Conservation (phyloP, 2,888 invertebrate genomes). For the Xylota sylvarum region DNA sequence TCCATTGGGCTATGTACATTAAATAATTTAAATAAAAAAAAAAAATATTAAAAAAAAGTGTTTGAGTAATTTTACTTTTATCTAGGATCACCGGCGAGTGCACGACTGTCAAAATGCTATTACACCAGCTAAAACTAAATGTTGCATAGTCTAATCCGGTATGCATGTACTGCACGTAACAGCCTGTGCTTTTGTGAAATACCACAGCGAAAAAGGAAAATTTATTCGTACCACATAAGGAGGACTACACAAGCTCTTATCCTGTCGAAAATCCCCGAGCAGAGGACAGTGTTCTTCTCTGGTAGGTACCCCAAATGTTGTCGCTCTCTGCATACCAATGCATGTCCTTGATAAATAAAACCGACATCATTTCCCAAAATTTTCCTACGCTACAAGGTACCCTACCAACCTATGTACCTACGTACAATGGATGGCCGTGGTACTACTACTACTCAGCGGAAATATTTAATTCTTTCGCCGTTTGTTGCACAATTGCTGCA, state of each 20-base stretch:
- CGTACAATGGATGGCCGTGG: neutral
- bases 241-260: slow-evolving; percentile 7
- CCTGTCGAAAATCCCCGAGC: neutral
- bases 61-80: neutral
- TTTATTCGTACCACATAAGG: slow-evolving; percentile 17
- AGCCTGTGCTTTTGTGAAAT: neutral
- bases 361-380: slow-evolving; percentile 24
- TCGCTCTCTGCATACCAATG: slow-evolving; percentile 8
- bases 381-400: neutral
- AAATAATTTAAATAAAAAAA: neutral
- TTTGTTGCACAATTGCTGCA: slow-evolving; percentile 9
- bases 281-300: neutral
- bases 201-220: slow-evolving; percentile 3
- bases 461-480: slow-evolving; percentile 9
- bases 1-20: neutral
- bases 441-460: slow-evolving; percentile 2
- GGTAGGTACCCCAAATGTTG: slow-evolving; percentile 1
- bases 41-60: neutral
- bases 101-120: neutral
- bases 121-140: slow-evolving; percentile 10
- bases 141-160: slow-evolving; percentile 5
- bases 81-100: slow-evolving; percentile 14
- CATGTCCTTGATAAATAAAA: slow-evolving; percentile 23
- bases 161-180: neutral
- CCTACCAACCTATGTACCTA: no score